Conservation (phyloP, 2,888 invertebrate species). For the Brachylomia viminalis region DNA sequence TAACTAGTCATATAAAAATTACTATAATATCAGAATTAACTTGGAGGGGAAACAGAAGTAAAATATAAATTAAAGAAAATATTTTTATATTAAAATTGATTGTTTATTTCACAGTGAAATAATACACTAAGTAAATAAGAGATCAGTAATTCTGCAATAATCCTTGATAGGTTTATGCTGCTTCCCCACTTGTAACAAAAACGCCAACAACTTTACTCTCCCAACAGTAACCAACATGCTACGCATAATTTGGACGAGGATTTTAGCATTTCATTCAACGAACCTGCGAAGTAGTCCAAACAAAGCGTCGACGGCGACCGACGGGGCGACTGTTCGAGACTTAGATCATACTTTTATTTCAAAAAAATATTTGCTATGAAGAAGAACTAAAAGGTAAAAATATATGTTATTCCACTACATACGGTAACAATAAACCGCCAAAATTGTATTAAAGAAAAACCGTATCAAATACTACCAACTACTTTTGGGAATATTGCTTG, state of each 20-base stretch:
- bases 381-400: background rate
- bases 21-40: background rate
- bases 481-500: background rate
- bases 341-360: background rate
- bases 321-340: background rate
- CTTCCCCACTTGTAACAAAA: background rate
- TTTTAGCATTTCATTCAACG: background rate
- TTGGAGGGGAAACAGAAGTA: background rate
- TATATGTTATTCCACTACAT: background rate
- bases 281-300: background rate
- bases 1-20: background rate
- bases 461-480: background rate
- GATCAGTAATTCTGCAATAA: conserved; percentile 33
- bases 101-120: conserved; percentile 52
- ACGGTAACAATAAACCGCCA: background rate
- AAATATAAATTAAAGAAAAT: conserved; percentile 45
- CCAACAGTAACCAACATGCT: background rate
- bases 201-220: too few relatives aligned
- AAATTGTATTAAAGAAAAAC: background rate
- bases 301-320: background rate
- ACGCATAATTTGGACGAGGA: background rate
- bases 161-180: background rate
- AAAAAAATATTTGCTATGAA: background rate
- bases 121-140: conserved; percentile 36
- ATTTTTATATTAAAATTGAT: conserved; percentile 56